Base-by-base conservation (phyloP, 2,797 vertebrate species). In the Intellagama lesueurii region DNA sequence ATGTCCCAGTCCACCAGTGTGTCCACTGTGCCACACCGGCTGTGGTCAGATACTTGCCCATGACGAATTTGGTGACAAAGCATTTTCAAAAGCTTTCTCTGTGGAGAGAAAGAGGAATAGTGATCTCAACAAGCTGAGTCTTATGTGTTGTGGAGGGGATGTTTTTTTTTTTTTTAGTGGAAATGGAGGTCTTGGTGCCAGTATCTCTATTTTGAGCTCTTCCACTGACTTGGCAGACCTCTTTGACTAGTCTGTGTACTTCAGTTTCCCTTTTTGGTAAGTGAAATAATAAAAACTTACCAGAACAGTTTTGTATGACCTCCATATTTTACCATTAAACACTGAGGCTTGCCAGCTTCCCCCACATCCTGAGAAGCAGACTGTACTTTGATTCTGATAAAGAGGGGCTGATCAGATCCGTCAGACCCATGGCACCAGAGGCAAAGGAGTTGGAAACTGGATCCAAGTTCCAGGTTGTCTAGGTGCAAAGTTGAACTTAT, bases 151-250 rank as follows among this genome's bases (percentile, higher is more conserved):
- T 72, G 4, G 66, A 19, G 73, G 35, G 19, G 22, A 64, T 64
- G 56, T 72, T 49, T 83, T 22, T 68, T 83, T 22, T 68, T 35
- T 75, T 83, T 77, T 77, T 40, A 78, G 64, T 78, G 30, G 64
- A 56, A n/a, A 52, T 40, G 52, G 60, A 83, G n/a, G 8, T 32
- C 76, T 88, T 88, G 80, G 70, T 66, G 40, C 80, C 56, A 82
- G 68, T 81, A 72, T 81, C 68, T 40, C 87, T 79, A 7, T 26
- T 81, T 56, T 89, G n/a, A 72, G 1, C 56, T 88, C 81, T 93
- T 16, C 24, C 22, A 2, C 60, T 26, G 56, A 70, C 9, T 52
- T n/a, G 56, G 72, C 7, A 52, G 40, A 52, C 7, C 52, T 22
- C 0, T 89, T 92, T 44, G 88, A 70, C n/a, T 85, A 77, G n/a